Conservation (phyloP, 2,797 vertebrate species). For the Gymnothorax reevesii region DNA sequence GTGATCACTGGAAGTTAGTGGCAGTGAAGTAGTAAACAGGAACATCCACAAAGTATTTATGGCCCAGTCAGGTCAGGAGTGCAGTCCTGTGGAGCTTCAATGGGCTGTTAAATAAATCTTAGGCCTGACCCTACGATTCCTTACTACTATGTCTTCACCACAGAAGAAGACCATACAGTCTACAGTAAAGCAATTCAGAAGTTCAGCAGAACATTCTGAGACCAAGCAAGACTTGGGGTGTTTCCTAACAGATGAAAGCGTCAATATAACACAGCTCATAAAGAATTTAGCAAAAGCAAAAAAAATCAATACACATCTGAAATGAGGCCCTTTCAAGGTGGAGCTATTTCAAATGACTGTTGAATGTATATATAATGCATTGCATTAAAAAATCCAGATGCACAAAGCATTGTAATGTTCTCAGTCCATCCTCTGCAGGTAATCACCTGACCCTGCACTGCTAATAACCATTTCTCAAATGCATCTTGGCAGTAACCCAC, state of each 20-base stretch:
- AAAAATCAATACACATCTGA: not conserved
- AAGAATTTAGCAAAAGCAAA: not conserved
- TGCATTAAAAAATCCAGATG: not conserved
- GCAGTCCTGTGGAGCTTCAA: constrained; percentile 59
- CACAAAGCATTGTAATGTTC: not conserved
- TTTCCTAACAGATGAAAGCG: not conserved
- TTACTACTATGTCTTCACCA: constrained; percentile 60
- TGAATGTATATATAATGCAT: not conserved
- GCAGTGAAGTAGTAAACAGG: constrained; percentile 41
- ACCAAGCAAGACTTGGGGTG: not conserved
- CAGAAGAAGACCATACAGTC: constrained; percentile 57
- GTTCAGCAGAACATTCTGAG: constrained; percentile 58
- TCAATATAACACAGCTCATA: not conserved
- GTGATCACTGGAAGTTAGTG: not conserved
- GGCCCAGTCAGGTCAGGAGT: constrained; percentile 58
- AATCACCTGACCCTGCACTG: not conserved
- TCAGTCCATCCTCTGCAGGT: not conserved
- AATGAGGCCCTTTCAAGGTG: not conserved
- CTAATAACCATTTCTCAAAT: constrained; percentile 10
- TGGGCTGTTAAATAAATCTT: constrained; percentile 68
- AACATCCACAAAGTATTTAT: constrained; percentile 61
- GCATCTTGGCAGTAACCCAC: not conserved
- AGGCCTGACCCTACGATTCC: constrained; percentile 65
- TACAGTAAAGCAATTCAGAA: constrained; percentile 66
- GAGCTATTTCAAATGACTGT: not conserved